Evolutionary conservation across 2,113 vertebrate species (phyloP).

Genomic region (cattle (Bos taurus)): ARS-UCD2.0 NC_037335.1:49764501-49765000

Average conservation of each 20-base stretch:
- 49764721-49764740: neutral
- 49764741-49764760: neutral
- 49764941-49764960: slow-evolving; percentile 48
- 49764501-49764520: neutral
- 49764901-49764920: slow-evolving; percentile 55
- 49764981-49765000: slow-evolving; percentile 66
- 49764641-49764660: neutral
- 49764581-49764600: neutral
- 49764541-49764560: neutral
- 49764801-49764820: slow-evolving; percentile 40
- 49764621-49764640: neutral
- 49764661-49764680: neutral
- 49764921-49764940: slow-evolving; percentile 19
- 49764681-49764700: neutral
- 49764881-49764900: slow-evolving; percentile 49
- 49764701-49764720: neutral
- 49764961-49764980: slow-evolving; percentile 57
- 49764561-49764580: neutral
- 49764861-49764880: slow-evolving; percentile 43
- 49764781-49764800: neutral
- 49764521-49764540: neutral
- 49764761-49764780: slow-evolving; percentile 25
- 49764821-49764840: slow-evolving; percentile 40
- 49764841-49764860: slow-evolving; percentile 46
- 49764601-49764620: neutral